These are phyloP conservation scores for Plutomurus gul DNA, from an alignment of 1,140 invertebrate species.

Conservation along the genomic window DNA sequence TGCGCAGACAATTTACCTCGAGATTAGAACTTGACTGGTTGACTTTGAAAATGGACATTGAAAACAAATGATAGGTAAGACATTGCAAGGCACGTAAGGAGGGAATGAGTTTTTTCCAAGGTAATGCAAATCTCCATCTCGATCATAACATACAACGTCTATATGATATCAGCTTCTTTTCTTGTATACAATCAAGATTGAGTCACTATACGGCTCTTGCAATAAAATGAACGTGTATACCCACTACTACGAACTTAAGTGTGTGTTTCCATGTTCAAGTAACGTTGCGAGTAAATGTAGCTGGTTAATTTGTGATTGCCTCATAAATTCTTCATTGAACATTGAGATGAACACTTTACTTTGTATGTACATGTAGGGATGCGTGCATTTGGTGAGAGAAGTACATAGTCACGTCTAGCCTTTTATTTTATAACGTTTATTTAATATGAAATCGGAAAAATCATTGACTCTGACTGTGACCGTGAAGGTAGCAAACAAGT, in stretches of 20 bases:
- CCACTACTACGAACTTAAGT: no score
- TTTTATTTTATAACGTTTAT: no score
- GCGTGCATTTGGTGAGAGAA: no score
- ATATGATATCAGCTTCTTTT: no score
- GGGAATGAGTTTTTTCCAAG: slow-evolving; percentile 10
- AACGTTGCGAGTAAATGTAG: no score
- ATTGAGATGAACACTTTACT: background rate
- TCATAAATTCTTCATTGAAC: background rate
- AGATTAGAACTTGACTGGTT: background rate
- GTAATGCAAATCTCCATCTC: background rate
- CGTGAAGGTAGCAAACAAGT: slow-evolving; percentile 10
- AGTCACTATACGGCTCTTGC: no score
- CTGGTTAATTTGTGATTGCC: background rate
- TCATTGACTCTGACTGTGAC: slow-evolving; percentile 20
- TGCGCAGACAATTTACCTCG: background rate
- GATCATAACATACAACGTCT: no score
- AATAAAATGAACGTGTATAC: no score
- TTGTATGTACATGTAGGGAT: no score
- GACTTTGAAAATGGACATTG: slow-evolving; percentile 27
- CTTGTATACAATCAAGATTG: no score
- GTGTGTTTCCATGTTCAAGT: background rate
- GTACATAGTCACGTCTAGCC: no score
- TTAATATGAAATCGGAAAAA: slow-evolving; percentile 11
- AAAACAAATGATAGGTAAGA: slow-evolving; percentile 18
- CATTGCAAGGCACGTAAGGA: background rate